A percentile compares a stretch with the other conserved stretches of the same genome.
Evolutionary conservation across 1,140 invertebrate genomes (phyloP).

Genomic region (Sarcophaga bullata): DNA sequence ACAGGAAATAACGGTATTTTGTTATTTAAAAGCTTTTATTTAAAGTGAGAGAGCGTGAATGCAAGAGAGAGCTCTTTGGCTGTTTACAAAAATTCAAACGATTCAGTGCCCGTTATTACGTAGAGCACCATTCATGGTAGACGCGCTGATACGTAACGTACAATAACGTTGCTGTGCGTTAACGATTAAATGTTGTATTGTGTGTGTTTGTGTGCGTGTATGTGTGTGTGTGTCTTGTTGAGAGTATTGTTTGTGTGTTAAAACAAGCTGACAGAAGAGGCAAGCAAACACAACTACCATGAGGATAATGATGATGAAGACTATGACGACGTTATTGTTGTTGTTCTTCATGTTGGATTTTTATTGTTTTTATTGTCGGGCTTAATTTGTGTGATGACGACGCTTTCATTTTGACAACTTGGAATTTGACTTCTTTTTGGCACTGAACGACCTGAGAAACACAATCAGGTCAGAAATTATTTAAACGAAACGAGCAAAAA

Average conservation of each 20-base stretch:
- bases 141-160: neutral
- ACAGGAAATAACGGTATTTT: too few relatives aligned
- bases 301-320: constrained; percentile 3
- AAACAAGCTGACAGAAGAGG: too few relatives aligned
- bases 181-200: too few relatives aligned
- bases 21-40: neutral
- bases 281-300: neutral
- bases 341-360: too few relatives aligned
- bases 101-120: constrained; percentile 36
- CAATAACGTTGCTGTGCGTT: neutral
- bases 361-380: too few relatives aligned
- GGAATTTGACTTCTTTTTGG: constrained; percentile 31
- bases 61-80: neutral
- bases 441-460: neutral
- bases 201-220: constrained; percentile 3
- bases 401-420: constrained; percentile 33
- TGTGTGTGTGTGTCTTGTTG: neutral
- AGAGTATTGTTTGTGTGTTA: neutral
- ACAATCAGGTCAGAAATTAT: constrained; percentile 30
- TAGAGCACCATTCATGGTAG: constrained; percentile 18
- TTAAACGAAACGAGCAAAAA: neutral
- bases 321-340: neutral
- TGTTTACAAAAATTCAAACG: neutral
- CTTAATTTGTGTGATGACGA: neutral
- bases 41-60: too few relatives aligned